A percentile compares a stretch with the other conserved stretches of the same genome.
Conservation (phyloP, 1,140 invertebrate genomes). For the Zaprionus inermis region DNA sequence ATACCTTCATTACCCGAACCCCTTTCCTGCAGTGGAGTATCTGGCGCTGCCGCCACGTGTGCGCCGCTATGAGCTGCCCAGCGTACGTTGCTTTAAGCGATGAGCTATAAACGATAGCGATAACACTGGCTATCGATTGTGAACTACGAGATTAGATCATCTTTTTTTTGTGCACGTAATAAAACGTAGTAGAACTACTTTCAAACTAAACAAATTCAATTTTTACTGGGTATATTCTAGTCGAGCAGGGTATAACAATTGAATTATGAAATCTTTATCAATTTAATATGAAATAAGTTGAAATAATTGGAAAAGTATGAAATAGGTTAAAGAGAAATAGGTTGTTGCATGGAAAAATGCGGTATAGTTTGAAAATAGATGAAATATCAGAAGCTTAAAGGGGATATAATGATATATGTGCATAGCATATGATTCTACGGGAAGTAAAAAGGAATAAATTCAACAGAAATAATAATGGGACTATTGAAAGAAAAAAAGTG, state of each 20-base stretch:
- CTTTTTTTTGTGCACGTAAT: conserved; percentile 51
- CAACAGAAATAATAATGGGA: no score
- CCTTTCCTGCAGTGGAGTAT: conserved; percentile 56
- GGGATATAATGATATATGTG: no score
- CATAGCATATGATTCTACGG: no score
- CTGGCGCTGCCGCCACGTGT: conserved; percentile 54
- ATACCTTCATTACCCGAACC: not conserved
- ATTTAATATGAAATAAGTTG: not conserved
- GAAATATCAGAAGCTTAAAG: no score
- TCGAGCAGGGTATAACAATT: not conserved
- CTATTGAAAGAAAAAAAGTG: no score
- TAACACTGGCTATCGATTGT: not conserved
- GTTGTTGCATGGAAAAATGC: no score
- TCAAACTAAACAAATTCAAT: not conserved
- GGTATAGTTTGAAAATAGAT: no score
- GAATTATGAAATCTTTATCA: no score
- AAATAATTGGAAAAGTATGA: no score
- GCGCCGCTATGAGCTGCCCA: conserved; percentile 48
- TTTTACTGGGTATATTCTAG: not conserved
- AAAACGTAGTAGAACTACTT: conserved; percentile 11
- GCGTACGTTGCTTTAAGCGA: conserved; percentile 52
- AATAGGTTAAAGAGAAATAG: no score
- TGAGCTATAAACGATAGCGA: conserved; percentile 9
- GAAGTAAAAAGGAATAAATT: no score
- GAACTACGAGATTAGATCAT: not conserved